Base-by-base conservation (phyloP, 1,140 invertebrate species). In the Triops longicaudatus region DNA sequence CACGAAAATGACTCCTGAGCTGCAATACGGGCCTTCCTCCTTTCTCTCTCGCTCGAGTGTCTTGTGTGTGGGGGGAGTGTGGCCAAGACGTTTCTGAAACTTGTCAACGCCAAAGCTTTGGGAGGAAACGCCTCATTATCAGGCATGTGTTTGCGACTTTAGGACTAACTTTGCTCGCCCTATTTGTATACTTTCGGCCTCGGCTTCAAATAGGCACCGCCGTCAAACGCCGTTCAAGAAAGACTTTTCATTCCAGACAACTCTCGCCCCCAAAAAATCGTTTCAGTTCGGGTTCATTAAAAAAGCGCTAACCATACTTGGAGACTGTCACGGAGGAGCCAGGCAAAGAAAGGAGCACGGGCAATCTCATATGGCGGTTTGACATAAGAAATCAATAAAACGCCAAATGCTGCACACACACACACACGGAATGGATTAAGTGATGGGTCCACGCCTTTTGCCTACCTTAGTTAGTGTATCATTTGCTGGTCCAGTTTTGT, bases 91-190 rank as follows among this genome's bases (percentile, higher is more conserved):
- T 63, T 37, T 63, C 50, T 63, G 50, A 63, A 63, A 63, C 50
- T 63, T 63, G 50, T 63, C 50, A 63, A 63, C 50, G 50, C 50
- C 50, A 22, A 63, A 17, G 50, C 50, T 37, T 37, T 63, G 50
- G n/a, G 50, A 63, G 50, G 50, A 63, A 63, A 63, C 50, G 50
- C 50, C 50, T 63, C 50, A 63, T 63, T 63, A 63, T 63, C 50
- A 63, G 50, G 50, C 50, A 63, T 63, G 50, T 63, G 50, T 63
- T 63, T 7, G 50, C n/a, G 50, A 63, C 50, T 63, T 63, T 17
- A 63, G 50, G 50, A 63, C 50, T 63, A 63, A 63, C 50, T 63
- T 63, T 63, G 22, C 50, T 63, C 50, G 14, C 50, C n/a, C 50
- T 63, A 63, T 63, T 63, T 63, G 50, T 63, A 63, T 63, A 63